Base-by-base conservation (phyloP, 2,113 vertebrate species). In the Gavialis gangeticus region DNA sequence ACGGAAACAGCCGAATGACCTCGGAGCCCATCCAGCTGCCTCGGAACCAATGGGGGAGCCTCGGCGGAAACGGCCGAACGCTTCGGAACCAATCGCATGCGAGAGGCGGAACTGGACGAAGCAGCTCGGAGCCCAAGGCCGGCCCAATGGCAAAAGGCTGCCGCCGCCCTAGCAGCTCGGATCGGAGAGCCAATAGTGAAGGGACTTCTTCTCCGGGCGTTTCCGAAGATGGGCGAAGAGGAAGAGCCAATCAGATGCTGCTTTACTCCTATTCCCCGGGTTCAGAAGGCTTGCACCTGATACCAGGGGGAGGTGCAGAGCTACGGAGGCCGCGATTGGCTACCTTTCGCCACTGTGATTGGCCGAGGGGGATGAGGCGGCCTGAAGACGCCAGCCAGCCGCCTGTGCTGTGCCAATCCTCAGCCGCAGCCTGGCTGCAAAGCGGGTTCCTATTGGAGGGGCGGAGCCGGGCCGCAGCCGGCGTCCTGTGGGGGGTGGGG, bases 121-220 rank as follows among this genome's bases (percentile, higher is more conserved):
- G 9, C 54, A 58, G 1, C 28, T 69, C 93, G 82, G 96, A 87
- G 82, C 5, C 12, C 17, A 10, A 25, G 12, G 4, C 7, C 4
- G 24, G 8, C 22, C 96, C 94, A 97, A 97, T 96, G 3, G 71
- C 12, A 59, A 63, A 11, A 6, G 25, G 27, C 62, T 10, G 94
- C 89, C 91, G 2, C 95, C 95, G 96, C 96, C 96, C 95, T 96
- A 92, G 95, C 91, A 89, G 93, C 93, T 94, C 67, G 1, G 9
- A n/a, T 30, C 19, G 59, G 59, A 8, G 3, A 89, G 67, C 96
- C 97, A 97, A 97, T 97, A 56, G 76, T 28, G 73, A 79, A 30
- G 16, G 12, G 15, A 12, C 4, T 10, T 59, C 84, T 75, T 63
- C 86, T 87, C 88, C 91, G 92, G 64, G 57, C 75, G 46, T 59